Percentiles rank a stretch among this genome's conserved stretches.
These are phyloP conservation scores for Melipona beecheii DNA, from an alignment of 2,888 invertebrate genomes.

Conservation along the genomic window DNA sequence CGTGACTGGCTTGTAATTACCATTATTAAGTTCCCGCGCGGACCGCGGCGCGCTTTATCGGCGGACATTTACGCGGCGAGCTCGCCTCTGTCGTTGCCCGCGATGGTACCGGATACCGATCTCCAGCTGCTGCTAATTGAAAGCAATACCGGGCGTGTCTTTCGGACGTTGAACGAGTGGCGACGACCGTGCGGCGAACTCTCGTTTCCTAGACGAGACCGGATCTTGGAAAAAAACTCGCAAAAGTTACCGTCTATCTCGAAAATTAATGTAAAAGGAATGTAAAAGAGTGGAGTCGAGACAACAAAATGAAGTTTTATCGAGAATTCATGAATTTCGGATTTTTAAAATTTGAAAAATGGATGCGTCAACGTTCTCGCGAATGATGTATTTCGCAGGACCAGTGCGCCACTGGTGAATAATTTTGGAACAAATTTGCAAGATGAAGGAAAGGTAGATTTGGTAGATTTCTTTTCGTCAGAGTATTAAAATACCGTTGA, in stretches of 20 bases:
- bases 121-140: constrained; percentile 60
- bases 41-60: constrained; percentile 58
- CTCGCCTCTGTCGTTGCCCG: constrained; percentile 47
- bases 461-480: too few species aligned
- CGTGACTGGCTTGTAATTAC: constrained; percentile 68
- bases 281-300: too few species aligned
- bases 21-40: constrained; percentile 67
- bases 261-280: too few species aligned
- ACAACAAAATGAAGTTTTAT: too few species aligned
- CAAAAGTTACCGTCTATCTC: too few species aligned
- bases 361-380: too few species aligned
- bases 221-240: too few species aligned
- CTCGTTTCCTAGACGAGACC: constrained; percentile 14
- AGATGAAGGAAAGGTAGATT: too few species aligned
- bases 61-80: constrained; percentile 43
- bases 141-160: constrained; percentile 62
- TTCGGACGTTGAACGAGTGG: constrained; percentile 57
- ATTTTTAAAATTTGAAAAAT: too few species aligned
- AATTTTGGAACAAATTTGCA: not conserved
- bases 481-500: too few species aligned
- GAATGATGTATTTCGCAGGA: not conserved
- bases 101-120: constrained; percentile 54
- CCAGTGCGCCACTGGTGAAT: not conserved
- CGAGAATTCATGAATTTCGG: too few species aligned
- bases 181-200: constrained; percentile 29